Conservation (phyloP, 2,888 invertebrate species). For the Formica aserva region DNA sequence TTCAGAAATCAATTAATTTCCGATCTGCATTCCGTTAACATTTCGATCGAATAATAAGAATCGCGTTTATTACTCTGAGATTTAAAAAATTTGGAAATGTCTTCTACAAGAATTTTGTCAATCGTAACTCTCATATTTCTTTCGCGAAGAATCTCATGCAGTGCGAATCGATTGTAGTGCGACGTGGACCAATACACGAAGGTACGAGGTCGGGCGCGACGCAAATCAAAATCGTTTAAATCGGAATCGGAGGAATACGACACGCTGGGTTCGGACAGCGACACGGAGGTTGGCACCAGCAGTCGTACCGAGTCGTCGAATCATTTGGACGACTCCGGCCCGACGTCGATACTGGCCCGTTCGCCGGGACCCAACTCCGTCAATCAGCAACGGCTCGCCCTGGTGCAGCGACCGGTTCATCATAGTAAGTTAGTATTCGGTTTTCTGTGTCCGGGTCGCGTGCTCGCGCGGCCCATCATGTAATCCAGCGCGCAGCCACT, state of each 20-base stretch:
- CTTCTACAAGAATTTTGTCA: background rate
- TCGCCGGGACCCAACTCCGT: slow-evolving; percentile 85
- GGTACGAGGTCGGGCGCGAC: slow-evolving; percentile 84
- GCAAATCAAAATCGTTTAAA: slow-evolving; percentile 87
- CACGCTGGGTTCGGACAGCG: slow-evolving; percentile 87
- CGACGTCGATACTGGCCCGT: slow-evolving; percentile 81
- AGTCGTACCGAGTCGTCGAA: slow-evolving; percentile 86
- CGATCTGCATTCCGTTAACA: background rate
- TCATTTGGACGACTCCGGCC: slow-evolving; percentile 86
- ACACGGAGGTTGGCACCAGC: slow-evolving; percentile 86
- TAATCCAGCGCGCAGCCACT: slow-evolving; percentile 68
- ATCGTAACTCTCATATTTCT: background rate
- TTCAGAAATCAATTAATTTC: background rate
- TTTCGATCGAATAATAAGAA: background rate
- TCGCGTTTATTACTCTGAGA: background rate
- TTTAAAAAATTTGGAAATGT: background rate
- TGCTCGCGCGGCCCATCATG: slow-evolving; percentile 61
- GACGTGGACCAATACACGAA: slow-evolving; percentile 83
- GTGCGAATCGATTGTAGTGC: slow-evolving; percentile 76
- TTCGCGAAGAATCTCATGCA: background rate
- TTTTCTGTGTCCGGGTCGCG: slow-evolving; percentile 82
- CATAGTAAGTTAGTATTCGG: slow-evolving; percentile 89
- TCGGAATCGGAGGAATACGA: slow-evolving; percentile 88
- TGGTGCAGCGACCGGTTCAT: slow-evolving; percentile 87
- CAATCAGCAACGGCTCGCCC: slow-evolving; percentile 86